A percentile compares a stretch with the other conserved stretches of the same genome.
Conservation (phyloP, 1,140 invertebrate species). For the Saccostrea echinata region DNA sequence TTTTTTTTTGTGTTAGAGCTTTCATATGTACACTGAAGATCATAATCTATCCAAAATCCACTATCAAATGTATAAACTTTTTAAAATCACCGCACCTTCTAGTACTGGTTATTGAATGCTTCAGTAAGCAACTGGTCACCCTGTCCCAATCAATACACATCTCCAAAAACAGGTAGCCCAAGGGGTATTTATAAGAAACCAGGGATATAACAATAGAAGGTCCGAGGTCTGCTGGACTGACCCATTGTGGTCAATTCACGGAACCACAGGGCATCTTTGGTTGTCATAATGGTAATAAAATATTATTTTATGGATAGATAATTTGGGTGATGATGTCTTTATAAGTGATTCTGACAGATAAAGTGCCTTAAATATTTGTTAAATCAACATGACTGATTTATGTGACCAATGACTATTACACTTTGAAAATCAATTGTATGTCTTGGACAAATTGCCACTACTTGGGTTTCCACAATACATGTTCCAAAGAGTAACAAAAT, state of each 20-base stretch:
- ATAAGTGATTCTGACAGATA: background rate
- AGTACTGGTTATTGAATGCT: background rate
- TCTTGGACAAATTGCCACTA: too few species aligned
- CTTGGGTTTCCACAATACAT: too few species aligned
- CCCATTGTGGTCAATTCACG: background rate
- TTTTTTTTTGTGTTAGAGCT: background rate
- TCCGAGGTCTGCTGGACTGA: background rate
- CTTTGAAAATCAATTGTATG: too few species aligned
- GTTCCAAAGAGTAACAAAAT: too few species aligned
- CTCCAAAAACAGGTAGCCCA: background rate
- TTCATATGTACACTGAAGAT: too few species aligned
- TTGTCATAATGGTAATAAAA: background rate
- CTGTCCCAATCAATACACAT: slow-evolving; percentile 25
- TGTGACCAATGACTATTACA: too few species aligned
- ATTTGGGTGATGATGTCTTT: background rate
- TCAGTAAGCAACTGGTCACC: background rate
- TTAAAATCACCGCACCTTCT: background rate
- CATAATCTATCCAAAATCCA: too few species aligned
- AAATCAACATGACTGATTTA: background rate
- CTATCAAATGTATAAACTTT: background rate
- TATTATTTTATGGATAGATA: background rate
- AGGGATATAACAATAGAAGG: background rate
- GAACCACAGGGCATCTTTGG: slow-evolving; percentile 5
- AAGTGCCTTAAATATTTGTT: background rate
- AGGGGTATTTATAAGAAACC: background rate